A percentile compares a stretch with the other conserved stretches of the same genome.
phyloP scores from a whole-genome alignment of 2,113 vertebrate genomes.

The Phalacrocorax aristotelis region DNA sequence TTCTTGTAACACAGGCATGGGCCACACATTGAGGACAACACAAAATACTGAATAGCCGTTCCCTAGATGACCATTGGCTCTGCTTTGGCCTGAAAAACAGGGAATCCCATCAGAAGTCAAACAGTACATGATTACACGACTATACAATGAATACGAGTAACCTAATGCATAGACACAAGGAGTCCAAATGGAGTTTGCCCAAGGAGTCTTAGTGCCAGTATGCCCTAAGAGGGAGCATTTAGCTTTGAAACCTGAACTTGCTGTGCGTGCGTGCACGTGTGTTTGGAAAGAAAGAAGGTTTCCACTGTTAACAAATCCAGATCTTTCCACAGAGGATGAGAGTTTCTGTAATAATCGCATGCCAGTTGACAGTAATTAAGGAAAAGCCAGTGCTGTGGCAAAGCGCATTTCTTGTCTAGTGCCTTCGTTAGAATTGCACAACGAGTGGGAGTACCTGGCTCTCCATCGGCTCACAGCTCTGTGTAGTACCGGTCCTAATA shows the following conservation, averaged over 20 bases:
- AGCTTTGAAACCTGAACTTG: not conserved
- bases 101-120: not conserved
- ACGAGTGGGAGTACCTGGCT: not conserved
- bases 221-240: not conserved
- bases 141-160: not conserved
- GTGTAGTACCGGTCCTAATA: not conserved
- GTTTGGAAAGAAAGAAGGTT: not conserved
- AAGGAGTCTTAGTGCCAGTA: not conserved
- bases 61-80: not conserved
- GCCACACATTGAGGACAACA: not conserved
- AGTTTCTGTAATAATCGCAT: not conserved
- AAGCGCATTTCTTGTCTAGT: not conserved
- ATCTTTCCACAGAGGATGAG: not conserved
- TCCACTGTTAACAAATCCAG: not conserved
- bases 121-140: not conserved
- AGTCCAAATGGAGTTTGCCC: not conserved
- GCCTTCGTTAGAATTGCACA: not conserved
- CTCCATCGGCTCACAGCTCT: not conserved
- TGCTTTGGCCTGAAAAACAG: not conserved
- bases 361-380: not conserved
- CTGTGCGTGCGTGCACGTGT: rapidly evolving
- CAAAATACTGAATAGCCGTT: not conserved
- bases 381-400: not conserved
- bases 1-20: not conserved
- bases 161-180: not conserved